Evolutionary conservation across 2,113 vertebrate genomes (phyloP), one percentile per base, ranked within the genome.

Genomic region (Laterallus jamaicensis): DNA sequence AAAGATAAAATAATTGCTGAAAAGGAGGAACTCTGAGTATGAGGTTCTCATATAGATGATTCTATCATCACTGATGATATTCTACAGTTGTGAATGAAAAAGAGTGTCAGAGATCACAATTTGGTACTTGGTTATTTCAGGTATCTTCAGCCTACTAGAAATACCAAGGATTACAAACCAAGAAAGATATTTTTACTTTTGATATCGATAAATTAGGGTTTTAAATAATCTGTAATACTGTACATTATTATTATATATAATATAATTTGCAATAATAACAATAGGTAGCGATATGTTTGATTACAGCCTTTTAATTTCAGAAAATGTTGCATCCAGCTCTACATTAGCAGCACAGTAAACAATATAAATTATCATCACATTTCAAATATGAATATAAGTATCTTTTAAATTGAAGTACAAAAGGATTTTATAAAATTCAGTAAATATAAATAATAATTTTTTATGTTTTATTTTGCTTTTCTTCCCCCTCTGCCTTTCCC

Each of bases 61-160:
- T 75, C 49, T 16, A 25, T 69, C 16, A 20, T 31, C n/a, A 68
- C 1, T 7, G 3, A 3, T 47, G n/a, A 32, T 9, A 19, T 56
- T 69, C n/a, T 73, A 15, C 10, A 90, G 9, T 8, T 69, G 4
- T 49, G 19, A 32, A 22, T 28, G 15, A 10, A 85, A 67, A 81
- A 60, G 8, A 60, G 8, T 55, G 1, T 50, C n/a, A 75, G 52
- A 87, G 39, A 58, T 31, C 17, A 35, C 55, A 86, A 31, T 3
- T 15, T 40, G 11, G 2, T 22, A 58, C 1, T 2, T 42, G 0
- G 0, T 52, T 64, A 56, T 64, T 82, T 88, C 26, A 39, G 19
- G 16, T 85, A 5, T 52, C 16, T 79, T 16, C 42, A 82, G 8
- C 4, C 5, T 85, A 6, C 44, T 31, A 39, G 12, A 32, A 5